phyloP scores from a whole-genome alignment of 2,113 vertebrate species.

The Myodes glareolus region DNA sequence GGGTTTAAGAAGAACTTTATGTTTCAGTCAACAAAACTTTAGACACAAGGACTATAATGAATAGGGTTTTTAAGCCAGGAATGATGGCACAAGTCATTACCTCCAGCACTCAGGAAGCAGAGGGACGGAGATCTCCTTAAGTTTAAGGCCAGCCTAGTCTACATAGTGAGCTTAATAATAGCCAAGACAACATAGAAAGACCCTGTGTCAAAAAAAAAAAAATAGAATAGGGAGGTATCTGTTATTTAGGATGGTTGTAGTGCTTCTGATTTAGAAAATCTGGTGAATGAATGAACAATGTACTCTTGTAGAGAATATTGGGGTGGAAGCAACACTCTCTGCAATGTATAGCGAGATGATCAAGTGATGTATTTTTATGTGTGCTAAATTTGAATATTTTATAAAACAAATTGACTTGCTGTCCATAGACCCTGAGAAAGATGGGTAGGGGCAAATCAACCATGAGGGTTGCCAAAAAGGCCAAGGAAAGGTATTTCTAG shows the following conservation, averaged over 20 bases:
- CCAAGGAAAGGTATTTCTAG: neutral
- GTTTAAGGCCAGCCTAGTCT: neutral
- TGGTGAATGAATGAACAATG: neutral
- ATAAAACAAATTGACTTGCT: neutral
- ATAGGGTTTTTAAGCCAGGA: neutral
- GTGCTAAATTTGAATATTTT: neutral
- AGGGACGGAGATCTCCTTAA: neutral
- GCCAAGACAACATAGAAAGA: neutral
- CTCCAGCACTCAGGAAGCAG: neutral
- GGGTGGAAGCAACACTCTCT: neutral
- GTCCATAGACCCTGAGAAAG: neutral
- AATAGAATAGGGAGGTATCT: neutral
- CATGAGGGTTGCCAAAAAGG: neutral
- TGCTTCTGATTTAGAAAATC: neutral
- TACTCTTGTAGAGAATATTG: neutral
- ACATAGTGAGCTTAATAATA: neutral
- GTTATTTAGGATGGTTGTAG: neutral
- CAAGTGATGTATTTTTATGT: neutral
- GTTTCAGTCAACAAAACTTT: neutral
- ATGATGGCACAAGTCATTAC: neutral
- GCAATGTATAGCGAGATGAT: neutral
- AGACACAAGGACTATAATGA: neutral
- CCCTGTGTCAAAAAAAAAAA: neutral
- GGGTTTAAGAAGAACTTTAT: neutral
- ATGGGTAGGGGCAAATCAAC: neutral